Conservation (phyloP, 1,140 invertebrate genomes). For the Patella vulgata region DNA sequence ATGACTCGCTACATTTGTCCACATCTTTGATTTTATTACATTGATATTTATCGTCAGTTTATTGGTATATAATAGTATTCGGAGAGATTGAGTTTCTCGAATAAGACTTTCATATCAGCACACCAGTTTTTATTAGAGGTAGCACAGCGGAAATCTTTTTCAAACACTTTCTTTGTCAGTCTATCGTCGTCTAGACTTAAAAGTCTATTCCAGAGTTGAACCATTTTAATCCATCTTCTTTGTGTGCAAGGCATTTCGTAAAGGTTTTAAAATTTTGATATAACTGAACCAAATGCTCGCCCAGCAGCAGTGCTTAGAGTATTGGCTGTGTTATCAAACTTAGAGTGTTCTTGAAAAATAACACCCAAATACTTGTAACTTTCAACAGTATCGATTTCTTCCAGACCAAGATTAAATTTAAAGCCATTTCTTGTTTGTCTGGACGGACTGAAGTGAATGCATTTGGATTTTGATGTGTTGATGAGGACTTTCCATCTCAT, state of each 20-base stretch:
- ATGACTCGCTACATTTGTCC: no score
- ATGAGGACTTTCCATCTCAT: constrained; percentile 24
- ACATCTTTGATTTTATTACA: no score
- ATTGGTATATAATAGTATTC: no score
- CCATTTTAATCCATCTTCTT: constrained; percentile 16
- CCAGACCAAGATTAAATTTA: constrained; percentile 16
- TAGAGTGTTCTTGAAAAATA: constrained; percentile 17
- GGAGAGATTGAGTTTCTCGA: no score
- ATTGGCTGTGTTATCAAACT: constrained; percentile 1
- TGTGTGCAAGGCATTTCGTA: constrained; percentile 19
- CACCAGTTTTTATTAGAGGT: no score
- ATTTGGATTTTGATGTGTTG: constrained; percentile 29
- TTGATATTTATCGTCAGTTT: no score
- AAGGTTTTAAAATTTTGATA: constrained; percentile 19
- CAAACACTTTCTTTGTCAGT: background rate
- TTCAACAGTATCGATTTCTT: constrained; percentile 17
- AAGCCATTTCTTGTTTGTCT: background rate
- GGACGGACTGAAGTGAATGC: constrained; percentile 29
- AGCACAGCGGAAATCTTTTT: no score
- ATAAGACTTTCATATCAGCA: no score
- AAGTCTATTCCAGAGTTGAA: constrained; percentile 18
- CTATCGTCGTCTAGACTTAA: constrained; percentile 4
- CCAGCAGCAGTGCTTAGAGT: constrained; percentile 5
- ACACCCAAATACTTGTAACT: constrained; percentile 31
- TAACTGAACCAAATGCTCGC: constrained; percentile 22